Evolutionary conservation across 2,888 invertebrate genomes (phyloP).

Genomic region (Hetaerina titia): DNA sequence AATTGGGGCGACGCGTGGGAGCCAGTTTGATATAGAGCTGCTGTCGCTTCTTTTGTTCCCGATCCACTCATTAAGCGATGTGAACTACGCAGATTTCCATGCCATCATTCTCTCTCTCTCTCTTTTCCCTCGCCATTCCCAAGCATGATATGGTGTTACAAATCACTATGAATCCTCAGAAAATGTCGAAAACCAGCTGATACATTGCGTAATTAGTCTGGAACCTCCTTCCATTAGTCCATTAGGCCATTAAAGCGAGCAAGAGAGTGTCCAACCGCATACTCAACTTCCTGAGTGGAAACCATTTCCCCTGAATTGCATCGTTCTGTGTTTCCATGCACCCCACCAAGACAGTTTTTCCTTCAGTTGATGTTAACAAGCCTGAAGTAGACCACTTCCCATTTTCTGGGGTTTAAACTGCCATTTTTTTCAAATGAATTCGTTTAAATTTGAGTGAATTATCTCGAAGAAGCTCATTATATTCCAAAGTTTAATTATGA

Average conservation of each 20-base stretch:
- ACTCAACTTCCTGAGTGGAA: not conserved
- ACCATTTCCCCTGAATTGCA: not conserved
- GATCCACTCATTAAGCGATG: not conserved
- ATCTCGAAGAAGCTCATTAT: too few species aligned
- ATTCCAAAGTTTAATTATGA: too few species aligned
- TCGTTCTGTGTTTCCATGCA: too few species aligned
- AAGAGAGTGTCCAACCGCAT: not conserved
- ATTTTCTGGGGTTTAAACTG: too few species aligned
- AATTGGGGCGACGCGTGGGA: not conserved
- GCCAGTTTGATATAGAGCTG: not conserved
- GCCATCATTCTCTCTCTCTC: not conserved
- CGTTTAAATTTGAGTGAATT: too few species aligned
- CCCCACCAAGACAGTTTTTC: too few species aligned
- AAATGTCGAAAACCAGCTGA: not conserved
- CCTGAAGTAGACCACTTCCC: too few species aligned
- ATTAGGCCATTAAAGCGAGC: not conserved
- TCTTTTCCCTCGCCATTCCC: not conserved
- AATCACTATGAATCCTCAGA: not conserved
- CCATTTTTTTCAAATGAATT: too few species aligned
- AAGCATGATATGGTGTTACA: not conserved
- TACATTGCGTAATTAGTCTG: not conserved
- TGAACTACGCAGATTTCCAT: conserved; percentile 13
- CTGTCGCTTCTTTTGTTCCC: not conserved
- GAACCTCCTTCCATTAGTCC: not conserved
- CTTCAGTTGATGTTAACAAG: too few species aligned